phyloP scores from a whole-genome alignment of 2,888 invertebrate genomes.

The Cephonodes hylas region DNA sequence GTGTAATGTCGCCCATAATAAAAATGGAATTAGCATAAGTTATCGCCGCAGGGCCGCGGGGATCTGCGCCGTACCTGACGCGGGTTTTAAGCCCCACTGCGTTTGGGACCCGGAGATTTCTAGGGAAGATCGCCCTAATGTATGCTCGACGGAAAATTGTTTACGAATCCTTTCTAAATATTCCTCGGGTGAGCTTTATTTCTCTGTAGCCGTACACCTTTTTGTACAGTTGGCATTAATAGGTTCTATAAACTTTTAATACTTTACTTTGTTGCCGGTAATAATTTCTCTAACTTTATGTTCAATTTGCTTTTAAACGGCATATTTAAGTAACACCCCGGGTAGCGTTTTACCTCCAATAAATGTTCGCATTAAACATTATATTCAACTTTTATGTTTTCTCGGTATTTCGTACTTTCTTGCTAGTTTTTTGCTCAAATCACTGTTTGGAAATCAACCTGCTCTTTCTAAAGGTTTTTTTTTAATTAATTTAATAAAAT shows the following conservation, averaged over 20 bases:
- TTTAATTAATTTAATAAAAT: too few relatives aligned
- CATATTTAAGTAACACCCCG: too few relatives aligned
- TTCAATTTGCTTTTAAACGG: neutral
- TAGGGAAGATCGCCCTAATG: neutral
- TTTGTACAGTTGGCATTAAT: neutral
- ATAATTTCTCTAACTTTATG: neutral
- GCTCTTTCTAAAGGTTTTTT: too few relatives aligned
- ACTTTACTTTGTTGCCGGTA: neutral
- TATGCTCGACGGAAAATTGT: neutral
- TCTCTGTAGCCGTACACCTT: neutral
- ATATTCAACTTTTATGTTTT: too few relatives aligned
- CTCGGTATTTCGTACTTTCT: too few relatives aligned
- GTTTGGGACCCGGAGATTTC: neutral
- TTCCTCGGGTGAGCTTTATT: neutral
- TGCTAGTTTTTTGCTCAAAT: too few relatives aligned
- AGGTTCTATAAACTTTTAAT: neutral
- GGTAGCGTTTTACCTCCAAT: neutral
- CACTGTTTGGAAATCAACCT: too few relatives aligned
- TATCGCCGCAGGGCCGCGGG: neutral
- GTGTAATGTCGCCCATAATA: slow-evolving; percentile 5
- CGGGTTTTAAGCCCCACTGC: neutral
- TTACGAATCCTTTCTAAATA: neutral
- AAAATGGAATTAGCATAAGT: slow-evolving; percentile 8
- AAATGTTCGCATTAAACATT: neutral
- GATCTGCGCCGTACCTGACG: neutral